Evolutionary conservation across 2,888 invertebrate species (phyloP).

Genomic region (Melinopterus prodromus): DNA sequence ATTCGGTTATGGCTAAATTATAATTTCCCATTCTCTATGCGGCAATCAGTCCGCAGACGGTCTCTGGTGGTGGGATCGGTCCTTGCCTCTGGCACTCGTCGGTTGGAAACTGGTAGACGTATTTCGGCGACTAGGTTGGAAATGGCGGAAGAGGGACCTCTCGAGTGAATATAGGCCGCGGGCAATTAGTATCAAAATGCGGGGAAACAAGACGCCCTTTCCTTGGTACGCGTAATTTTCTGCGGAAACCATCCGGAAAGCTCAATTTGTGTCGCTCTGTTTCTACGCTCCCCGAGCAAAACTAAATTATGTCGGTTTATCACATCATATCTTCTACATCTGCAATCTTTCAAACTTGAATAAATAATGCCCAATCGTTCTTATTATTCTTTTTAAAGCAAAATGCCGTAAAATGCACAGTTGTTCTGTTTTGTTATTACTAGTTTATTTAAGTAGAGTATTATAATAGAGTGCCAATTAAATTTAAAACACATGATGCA

Average conservation of each 20-base stretch:
- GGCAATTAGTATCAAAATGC: background rate
- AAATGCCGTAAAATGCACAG: too few species aligned
- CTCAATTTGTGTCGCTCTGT: background rate
- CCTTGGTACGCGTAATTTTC: slow-evolving; percentile 4
- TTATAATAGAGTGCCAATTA: too few species aligned
- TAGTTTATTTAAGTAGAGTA: too few species aligned
- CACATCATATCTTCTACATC: too few species aligned
- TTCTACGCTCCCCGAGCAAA: background rate
- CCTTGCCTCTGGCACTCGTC: background rate
- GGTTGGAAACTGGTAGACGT: background rate
- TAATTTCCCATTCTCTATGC: background rate
- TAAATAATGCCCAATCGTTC: too few species aligned
- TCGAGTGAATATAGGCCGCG: background rate
- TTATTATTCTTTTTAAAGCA: too few species aligned
- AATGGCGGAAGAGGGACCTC: background rate
- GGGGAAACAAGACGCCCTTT: background rate
- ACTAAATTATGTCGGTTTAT: background rate
- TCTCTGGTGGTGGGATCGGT: background rate
- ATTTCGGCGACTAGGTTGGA: background rate
- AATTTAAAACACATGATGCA: too few species aligned
- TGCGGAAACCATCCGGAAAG: background rate
- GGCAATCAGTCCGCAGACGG: background rate
- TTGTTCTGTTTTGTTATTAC: too few species aligned
- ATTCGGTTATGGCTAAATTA: background rate
- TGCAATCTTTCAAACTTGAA: too few species aligned